These are phyloP conservation scores for Mirounga angustirostris DNA, from an alignment of 2,113 vertebrate genomes.

Conservation along the genomic window DNA sequence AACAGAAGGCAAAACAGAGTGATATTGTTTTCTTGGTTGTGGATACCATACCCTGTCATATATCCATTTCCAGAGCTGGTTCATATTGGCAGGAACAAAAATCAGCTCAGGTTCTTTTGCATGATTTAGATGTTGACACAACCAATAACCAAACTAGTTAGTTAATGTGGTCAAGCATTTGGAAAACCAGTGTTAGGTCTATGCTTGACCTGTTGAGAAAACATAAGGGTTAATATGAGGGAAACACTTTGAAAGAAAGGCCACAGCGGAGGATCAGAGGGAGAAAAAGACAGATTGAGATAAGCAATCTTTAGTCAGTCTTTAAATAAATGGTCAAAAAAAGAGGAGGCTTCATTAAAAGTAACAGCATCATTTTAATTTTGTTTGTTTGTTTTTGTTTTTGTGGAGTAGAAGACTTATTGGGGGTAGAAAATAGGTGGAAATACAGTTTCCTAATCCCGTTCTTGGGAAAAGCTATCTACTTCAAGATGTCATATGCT, in stretches of 20 bases:
- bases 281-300: neutral
- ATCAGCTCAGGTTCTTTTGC: neutral
- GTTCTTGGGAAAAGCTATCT: neutral
- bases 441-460: neutral
- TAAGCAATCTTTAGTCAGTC: neutral
- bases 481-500: neutral
- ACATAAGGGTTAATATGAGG: neutral
- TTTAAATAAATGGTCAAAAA: neutral
- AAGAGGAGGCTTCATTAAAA: neutral
- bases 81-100: neutral
- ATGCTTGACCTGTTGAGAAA: neutral
- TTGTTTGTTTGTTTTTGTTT: neutral
- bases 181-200: neutral
- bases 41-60: neutral
- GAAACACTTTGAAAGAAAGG: neutral
- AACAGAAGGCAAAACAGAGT: neutral
- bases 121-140: neutral
- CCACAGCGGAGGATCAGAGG: neutral
- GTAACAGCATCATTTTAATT: neutral
- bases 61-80: neutral
- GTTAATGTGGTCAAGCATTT: neutral
- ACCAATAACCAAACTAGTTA: neutral
- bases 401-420: neutral
- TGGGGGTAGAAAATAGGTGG: neutral
- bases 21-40: neutral